A percentile compares a stretch with the other conserved stretches of the same genome.
Conservation (phyloP, 2,113 vertebrate species). For the Choloepus hoffmanni region DNA sequence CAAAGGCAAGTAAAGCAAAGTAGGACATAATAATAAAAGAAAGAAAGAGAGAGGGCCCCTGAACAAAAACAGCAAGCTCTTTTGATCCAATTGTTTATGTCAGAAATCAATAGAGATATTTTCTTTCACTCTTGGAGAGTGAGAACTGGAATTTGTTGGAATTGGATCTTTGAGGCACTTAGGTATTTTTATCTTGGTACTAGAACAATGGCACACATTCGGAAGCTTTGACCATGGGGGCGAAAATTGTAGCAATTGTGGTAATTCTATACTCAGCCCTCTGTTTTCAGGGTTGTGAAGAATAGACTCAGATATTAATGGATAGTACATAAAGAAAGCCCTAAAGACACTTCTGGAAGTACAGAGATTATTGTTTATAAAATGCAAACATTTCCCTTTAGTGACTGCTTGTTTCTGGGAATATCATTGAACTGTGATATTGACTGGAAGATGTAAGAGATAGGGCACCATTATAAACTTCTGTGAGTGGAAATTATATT, state of each 20-base stretch:
- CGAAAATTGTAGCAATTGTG: constrained; percentile 61
- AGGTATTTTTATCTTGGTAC: constrained; percentile 49
- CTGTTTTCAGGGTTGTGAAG: constrained; percentile 13
- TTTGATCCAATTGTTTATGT: constrained; percentile 72
- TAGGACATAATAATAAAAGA: not conserved
- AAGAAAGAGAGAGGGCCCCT: constrained; percentile 47
- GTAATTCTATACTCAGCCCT: constrained; percentile 22
- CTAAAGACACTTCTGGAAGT: constrained; percentile 56
- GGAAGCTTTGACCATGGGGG: constrained; percentile 49
- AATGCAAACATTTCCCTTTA: not conserved
- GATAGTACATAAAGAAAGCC: not conserved
- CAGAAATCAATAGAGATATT: constrained; percentile 80
- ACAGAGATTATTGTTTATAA: constrained; percentile 47
- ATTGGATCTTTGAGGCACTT: constrained; percentile 72
- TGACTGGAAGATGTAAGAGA: constrained; percentile 4
- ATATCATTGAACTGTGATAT: not conserved
- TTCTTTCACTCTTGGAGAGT: constrained; percentile 73
- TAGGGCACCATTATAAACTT: not conserved
- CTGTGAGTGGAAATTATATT: constrained; percentile 42
- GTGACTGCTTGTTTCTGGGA: constrained; percentile 48
- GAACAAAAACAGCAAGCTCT: constrained; percentile 69
- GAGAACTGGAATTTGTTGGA: constrained; percentile 78
- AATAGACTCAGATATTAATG: constrained; percentile 42
- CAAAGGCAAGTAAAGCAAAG: constrained; percentile 60
- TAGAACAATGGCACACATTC: constrained; percentile 60